Conservation (phyloP, 2,113 vertebrate genomes). For the Nerophis lumbriciformis region DNA sequence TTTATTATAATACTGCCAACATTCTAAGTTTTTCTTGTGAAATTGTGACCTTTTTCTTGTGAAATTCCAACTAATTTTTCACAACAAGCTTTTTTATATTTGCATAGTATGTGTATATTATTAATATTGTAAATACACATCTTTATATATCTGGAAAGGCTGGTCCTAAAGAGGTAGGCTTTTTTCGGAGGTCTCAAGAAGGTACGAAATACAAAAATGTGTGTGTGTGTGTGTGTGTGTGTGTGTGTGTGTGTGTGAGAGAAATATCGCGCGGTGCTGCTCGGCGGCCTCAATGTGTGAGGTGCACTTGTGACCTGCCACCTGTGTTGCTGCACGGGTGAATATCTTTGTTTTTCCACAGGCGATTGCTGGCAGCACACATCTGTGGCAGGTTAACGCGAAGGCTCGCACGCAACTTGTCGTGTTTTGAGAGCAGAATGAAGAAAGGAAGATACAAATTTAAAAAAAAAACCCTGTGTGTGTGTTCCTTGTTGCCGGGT, state of each 20-base stretch:
- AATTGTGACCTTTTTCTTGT: no score
- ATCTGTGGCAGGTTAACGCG: conserved; percentile 44
- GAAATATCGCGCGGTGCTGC: neutral
- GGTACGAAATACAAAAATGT: no score
- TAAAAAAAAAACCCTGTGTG: neutral
- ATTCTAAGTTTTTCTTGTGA: no score
- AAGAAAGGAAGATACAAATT: neutral
- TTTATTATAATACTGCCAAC: no score
- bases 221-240: neutral
- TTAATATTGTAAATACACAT: no score
- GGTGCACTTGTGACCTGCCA: conserved; percentile 49
- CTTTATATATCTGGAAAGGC: no score
- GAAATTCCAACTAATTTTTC: no score
- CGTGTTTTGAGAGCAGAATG: neutral
- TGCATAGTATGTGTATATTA: no score
- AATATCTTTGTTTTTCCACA: conserved; percentile 33
- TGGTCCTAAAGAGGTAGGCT: no score
- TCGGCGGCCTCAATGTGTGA: conserved; percentile 18
- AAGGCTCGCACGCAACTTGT: conserved; percentile 7
- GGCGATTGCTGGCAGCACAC: conserved; percentile 45
- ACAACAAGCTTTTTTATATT: no score
- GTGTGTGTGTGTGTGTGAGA: conserved; percentile 18
- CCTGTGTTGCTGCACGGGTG: conserved; percentile 34
- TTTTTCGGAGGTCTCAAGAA: no score
- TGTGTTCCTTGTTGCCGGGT: neutral